Evolutionary conservation across 2,113 vertebrate genomes (phyloP), one percentile per base, ranked within the genome.

Genomic region (Phainopepla nitens): DNA sequence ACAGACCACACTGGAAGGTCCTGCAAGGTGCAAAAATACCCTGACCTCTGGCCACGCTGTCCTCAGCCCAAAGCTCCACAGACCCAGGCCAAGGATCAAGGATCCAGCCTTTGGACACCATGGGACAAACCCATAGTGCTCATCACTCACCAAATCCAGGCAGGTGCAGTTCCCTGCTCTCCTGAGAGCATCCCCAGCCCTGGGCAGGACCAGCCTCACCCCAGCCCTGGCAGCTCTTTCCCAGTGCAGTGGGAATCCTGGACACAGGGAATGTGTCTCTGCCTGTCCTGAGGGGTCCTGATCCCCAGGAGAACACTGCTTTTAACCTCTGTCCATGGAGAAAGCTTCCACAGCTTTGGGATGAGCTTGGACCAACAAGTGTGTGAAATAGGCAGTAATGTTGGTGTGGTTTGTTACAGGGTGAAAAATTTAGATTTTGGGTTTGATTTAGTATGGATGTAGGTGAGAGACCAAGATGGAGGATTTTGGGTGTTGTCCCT

Each of bases 81-180:
- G 45, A 61, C 13, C n/a, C 31, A 69, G 81, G 16, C 33, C 70
- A 45, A 22, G 22, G 27, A 16, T 11, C 57, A 51, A 23, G 19
- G n/a, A 20, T 23, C 16, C 28, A 64, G 33, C 17, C 14, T 69
- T 39, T 35, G 58, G 35, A 51, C 18, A 88, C 23, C n/a, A 28
- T 0, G 14, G 45, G 28, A 73, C 60, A 73, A 73, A 73, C 6
- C 6, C 2, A 2, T 0, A 18, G 31, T 3, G 17, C 4, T 11
- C 39, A 36, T 15, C n/a, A 13, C 17, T 31, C 50, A 36, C 28
- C 62, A 49, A 18, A 54, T 7, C 31, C 35, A 54, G 47, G 44
- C 50, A 44, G 49, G 13, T 6, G 5, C 16, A 51, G 22, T 0
- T 16, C 29, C 58, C 33, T 33, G 85, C 27, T 33, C 49, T 19